A percentile compares a stretch with the other conserved stretches of the same genome.
These are phyloP conservation scores for Catharus ustulatus DNA, from an alignment of 2,797 vertebrate genomes.

Conservation along the genomic window DNA sequence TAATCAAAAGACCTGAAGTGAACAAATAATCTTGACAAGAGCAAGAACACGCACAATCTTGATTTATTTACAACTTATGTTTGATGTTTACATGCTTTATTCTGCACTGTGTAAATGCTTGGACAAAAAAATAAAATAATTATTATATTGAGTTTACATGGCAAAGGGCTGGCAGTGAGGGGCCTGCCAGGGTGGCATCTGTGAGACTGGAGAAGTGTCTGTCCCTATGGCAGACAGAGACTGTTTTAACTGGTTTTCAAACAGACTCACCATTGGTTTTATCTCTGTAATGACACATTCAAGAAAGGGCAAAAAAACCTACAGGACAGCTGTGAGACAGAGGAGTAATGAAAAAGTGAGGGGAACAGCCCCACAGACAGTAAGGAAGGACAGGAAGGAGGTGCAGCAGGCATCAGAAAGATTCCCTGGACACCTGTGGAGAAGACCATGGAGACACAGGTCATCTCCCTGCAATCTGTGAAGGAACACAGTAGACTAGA, in stretches of 20 bases:
- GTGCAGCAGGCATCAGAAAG: neutral
- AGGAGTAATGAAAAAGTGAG: neutral
- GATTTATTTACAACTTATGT: neutral
- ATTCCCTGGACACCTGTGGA: neutral
- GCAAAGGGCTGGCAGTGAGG: neutral
- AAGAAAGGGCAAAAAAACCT: neutral
- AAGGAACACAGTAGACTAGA: neutral
- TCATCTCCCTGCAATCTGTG: neutral
- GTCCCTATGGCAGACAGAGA: neutral
- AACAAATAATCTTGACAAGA: neutral
- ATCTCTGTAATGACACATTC: neutral
- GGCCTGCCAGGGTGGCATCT: neutral
- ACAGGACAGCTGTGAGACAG: neutral
- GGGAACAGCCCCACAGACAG: neutral
- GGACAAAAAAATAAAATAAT: neutral
- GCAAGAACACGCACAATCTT: neutral
- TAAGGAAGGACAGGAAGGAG: neutral
- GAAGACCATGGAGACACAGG: neutral
- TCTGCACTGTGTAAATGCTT: neutral
- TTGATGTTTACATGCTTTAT: neutral
- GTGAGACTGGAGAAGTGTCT: neutral
- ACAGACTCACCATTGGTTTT: rapidly evolving
- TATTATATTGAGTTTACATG: neutral
- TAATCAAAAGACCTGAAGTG: neutral
- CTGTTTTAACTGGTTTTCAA: neutral